Evolutionary conservation across 2,113 vertebrate species (phyloP), one percentile per base, ranked within the genome.

Genomic region (Butorides virescens): DNA sequence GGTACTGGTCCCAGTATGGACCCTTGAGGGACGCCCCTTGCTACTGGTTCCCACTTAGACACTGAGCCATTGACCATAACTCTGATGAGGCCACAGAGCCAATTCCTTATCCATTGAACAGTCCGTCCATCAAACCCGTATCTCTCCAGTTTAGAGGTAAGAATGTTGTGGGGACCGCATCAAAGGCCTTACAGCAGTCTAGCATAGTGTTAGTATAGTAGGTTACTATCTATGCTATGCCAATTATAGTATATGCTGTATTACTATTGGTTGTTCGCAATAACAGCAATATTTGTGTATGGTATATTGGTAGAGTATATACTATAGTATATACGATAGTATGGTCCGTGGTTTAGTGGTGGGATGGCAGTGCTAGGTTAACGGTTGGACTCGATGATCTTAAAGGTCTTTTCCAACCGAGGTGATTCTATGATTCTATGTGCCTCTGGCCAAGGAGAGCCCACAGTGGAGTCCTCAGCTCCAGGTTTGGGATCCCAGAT

Each of bases 291-390:
- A 49, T 50, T 59, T 84, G 32, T 39, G 36, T 22, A 16, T 12
- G 25, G 14, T 70, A 63, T 65, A 17, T 6, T 47, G 17, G 46
- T 37, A 29, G 83, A 67, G 34, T 49, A 7, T 47, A 22, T 49
- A 9, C 42, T 47, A 4, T 19, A 26, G 14, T 11, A 8, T 10
- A 39, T 26, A 49, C 1, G 1, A 17, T 5, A 26, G 14, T 13
- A 7, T 90, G 44, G 70, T 15, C 81, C 0, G 0, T n/a, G n/a
- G n/a, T n/a, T n/a, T n/a, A n/a, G n/a, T n/a, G n/a, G n/a, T n/a
- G n/a, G n/a, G n/a, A n/a, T n/a, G n/a, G n/a, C n/a, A n/a, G n/a
- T n/a, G n/a, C n/a, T n/a, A n/a, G n/a, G n/a, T n/a, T n/a, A n/a
- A n/a, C n/a, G n/a, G n/a, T n/a, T n/a, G n/a, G n/a, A n/a, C n/a